phyloP scores from a whole-genome alignment of 2,888 invertebrate genomes.

The Aquatica leii region DNA sequence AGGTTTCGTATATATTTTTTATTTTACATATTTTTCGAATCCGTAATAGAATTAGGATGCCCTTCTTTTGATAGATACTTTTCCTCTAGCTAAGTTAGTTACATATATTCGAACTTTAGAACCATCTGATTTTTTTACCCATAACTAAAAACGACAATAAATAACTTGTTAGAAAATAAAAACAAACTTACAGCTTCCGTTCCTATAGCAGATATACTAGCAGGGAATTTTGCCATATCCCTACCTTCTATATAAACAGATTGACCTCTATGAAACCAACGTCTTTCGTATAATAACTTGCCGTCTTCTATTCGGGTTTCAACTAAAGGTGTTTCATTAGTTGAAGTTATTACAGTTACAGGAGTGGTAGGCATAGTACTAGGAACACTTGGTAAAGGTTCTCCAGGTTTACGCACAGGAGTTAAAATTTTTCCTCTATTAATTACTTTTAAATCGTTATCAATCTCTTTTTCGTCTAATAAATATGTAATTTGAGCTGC shows the following conservation, averaged over 20 bases:
- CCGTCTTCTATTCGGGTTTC: slow-evolving; percentile 95
- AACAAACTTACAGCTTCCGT: slow-evolving; percentile 78
- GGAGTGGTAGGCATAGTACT: slow-evolving; percentile 55
- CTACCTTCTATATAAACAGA: slow-evolving; percentile 89
- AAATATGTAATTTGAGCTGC: slow-evolving; percentile 86
- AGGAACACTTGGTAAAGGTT: slow-evolving; percentile 59
- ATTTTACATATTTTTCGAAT: not conserved
- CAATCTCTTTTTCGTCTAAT: slow-evolving; percentile 89
- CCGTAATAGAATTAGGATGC: slow-evolving; percentile 68
- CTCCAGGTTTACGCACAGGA: slow-evolving; percentile 64
- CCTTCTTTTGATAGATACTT: slow-evolving; percentile 85
- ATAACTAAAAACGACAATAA: slow-evolving; percentile 71
- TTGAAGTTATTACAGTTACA: slow-evolving; percentile 38
- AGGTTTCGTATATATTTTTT: no score
- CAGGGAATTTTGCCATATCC: slow-evolving; percentile 85
- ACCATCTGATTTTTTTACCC: slow-evolving; percentile 87
- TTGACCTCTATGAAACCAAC: slow-evolving; percentile 96
- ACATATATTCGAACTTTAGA: slow-evolving; percentile 85
- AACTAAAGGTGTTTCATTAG: slow-evolving; percentile 62
- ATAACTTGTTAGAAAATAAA: not conserved
- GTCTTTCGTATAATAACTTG: slow-evolving; percentile 89
- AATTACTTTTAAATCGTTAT: slow-evolving; percentile 84
- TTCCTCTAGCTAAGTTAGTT: slow-evolving; percentile 85
- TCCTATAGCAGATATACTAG: slow-evolving; percentile 90
- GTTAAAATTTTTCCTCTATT: slow-evolving; percentile 67